These are phyloP conservation scores for Ictalurus furcatus DNA, from an alignment of 2,113 vertebrate species.

Conservation along the genomic window DNA sequence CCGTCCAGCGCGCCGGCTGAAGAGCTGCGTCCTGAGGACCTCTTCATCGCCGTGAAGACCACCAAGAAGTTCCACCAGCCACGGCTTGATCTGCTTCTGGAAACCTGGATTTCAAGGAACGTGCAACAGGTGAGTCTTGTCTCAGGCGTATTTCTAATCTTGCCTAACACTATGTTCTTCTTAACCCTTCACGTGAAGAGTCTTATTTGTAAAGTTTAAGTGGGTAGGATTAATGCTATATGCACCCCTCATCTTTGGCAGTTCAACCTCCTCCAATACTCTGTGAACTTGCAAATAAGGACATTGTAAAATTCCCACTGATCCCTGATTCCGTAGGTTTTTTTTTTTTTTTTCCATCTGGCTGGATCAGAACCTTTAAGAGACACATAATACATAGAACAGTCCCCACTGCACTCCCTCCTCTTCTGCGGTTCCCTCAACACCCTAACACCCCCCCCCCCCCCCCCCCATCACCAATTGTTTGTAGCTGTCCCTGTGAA, in stretches of 20 bases:
- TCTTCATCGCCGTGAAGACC: constrained; percentile 98
- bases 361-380: background rate
- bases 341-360: background rate
- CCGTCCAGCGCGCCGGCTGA: constrained; percentile 73
- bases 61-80: constrained; percentile 95
- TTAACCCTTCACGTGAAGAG: background rate
- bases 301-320: background rate
- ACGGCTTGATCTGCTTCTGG: constrained; percentile 87
- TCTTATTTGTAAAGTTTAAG: background rate
- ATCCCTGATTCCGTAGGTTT: background rate
- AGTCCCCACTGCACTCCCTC: background rate
- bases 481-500: constrained; percentile 78
- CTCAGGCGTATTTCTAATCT: background rate
- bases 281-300: background rate
- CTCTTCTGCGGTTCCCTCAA: constrained; percentile 50
- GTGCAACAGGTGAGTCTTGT: constrained; percentile 81
- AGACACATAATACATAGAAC: background rate
- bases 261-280: too few relatives aligned
- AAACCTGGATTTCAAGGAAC: constrained; percentile 94
- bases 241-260: background rate
- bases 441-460: constrained; percentile 62
- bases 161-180: background rate
- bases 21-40: constrained; percentile 78
- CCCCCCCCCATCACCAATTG: constrained; percentile 60
- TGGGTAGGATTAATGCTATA: background rate